Conservation (phyloP, 2,797 vertebrate species). For the Gastrophryne carolinensis region DNA sequence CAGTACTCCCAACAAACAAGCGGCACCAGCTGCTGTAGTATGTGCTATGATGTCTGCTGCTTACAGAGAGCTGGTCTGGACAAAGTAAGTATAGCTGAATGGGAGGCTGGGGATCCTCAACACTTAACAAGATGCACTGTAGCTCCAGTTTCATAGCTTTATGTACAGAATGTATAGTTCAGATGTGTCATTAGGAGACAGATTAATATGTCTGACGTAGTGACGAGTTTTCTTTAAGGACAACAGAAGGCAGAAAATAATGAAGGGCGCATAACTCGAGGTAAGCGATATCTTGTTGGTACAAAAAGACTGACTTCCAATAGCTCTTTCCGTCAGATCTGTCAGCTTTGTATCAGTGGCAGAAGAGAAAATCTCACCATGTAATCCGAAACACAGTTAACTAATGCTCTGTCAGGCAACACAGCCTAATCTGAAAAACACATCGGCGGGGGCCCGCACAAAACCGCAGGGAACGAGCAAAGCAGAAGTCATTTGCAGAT, state of each 20-base stretch:
- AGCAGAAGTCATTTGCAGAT: slow-evolving; percentile 38
- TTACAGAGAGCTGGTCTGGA: too few species aligned
- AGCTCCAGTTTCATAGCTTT: too few species aligned
- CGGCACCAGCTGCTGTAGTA: too few species aligned
- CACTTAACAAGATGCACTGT: too few species aligned
- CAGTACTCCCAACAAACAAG: too few species aligned
- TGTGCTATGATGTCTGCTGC: too few species aligned
- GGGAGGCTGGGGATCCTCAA: too few species aligned
- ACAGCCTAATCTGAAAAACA: neutral
- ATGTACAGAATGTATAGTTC: too few species aligned
- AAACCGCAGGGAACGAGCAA: slow-evolving; percentile 19
- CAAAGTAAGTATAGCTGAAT: too few species aligned
- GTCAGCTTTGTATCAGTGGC: neutral
- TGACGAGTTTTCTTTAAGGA: too few species aligned
- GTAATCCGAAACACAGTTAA: neutral
- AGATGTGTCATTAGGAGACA: too few species aligned
- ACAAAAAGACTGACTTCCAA: neutral
- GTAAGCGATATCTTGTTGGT: neutral
- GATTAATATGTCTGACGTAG: too few species aligned
- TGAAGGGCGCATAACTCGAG: neutral
- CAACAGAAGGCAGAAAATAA: neutral
- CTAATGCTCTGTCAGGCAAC: slow-evolving; percentile 19
- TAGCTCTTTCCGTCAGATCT: slow-evolving; percentile 1
- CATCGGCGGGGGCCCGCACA: neutral
- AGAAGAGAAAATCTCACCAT: neutral